Conservation (phyloP, 2,113 vertebrate genomes). For the Myrmophylax atrothorax region DNA sequence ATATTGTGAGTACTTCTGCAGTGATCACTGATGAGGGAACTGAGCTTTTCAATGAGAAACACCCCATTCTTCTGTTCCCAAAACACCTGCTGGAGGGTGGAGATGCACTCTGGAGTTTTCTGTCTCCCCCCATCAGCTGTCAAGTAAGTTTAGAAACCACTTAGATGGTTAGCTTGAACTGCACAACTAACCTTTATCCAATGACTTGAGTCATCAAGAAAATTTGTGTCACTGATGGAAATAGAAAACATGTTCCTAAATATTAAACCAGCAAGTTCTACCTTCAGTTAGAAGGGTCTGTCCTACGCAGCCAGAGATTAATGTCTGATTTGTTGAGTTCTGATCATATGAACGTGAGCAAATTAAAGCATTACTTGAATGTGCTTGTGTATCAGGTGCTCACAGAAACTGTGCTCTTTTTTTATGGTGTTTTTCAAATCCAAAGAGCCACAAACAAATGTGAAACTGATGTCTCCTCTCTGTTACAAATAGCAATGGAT, state of each 20-base stretch:
- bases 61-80: not conserved
- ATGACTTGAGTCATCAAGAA: not conserved
- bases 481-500: not conserved
- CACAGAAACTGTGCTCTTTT: not conserved
- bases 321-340: not conserved
- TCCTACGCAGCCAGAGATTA: not conserved
- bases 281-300: not conserved
- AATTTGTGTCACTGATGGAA: not conserved
- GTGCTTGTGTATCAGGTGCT: not conserved
- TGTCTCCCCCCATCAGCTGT: not conserved
- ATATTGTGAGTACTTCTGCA: not conserved
- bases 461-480: not conserved
- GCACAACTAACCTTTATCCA: not conserved
- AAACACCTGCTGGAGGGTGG: not conserved
- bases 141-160: not conserved
- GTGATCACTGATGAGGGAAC: not conserved
- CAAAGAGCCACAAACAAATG: not conserved
- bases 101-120: not conserved
- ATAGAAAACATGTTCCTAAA: not conserved
- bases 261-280: not conserved
- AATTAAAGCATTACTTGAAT: not conserved
- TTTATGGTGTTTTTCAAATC: not conserved
- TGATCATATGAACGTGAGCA: accelerated
- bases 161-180: not conserved
- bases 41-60: not conserved